Evolutionary conservation across 23 tunicate genomes (phyloP).

Genomic region (Halocynthia roretzi): DNA sequence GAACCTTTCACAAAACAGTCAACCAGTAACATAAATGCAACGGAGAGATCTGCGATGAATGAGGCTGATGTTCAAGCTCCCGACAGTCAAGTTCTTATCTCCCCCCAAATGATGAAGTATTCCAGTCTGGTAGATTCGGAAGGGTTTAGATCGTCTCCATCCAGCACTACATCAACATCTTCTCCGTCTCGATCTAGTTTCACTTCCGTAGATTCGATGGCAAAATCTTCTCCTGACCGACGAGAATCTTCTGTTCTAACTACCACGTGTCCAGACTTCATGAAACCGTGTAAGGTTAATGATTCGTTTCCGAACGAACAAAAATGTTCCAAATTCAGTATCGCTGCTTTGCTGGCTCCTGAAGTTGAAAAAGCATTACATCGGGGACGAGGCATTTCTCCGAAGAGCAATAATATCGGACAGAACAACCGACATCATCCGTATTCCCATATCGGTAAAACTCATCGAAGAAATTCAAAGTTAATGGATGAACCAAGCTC

Average conservation of each 20-base stretch:
- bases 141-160: not conserved
- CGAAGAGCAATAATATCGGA: not conserved
- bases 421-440: not conserved
- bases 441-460: not conserved
- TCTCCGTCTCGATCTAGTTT: conserved; percentile 3
- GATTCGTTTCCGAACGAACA: not conserved
- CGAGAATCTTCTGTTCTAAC: not conserved
- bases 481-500: too few species aligned
- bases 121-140: not conserved
- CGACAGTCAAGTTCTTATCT: not conserved
- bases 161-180: conserved; percentile 5
- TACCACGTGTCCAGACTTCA: too few species aligned
- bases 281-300: not conserved
- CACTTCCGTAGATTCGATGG: not conserved
- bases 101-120: not conserved
- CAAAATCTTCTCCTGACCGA: conserved; percentile 2
- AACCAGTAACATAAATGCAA: too few species aligned
- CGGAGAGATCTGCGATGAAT: too few species aligned
- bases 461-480: too few species aligned
- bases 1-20: too few species aligned
- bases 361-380: not conserved
- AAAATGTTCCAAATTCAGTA: conserved; percentile 17
- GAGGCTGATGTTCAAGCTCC: too few species aligned
- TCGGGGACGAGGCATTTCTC: not conserved
- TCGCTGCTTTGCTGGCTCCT: conserved; percentile 6